phyloP scores from a whole-genome alignment of 2,797 vertebrate species.

The Myiothlypis chrysogaster region DNA sequence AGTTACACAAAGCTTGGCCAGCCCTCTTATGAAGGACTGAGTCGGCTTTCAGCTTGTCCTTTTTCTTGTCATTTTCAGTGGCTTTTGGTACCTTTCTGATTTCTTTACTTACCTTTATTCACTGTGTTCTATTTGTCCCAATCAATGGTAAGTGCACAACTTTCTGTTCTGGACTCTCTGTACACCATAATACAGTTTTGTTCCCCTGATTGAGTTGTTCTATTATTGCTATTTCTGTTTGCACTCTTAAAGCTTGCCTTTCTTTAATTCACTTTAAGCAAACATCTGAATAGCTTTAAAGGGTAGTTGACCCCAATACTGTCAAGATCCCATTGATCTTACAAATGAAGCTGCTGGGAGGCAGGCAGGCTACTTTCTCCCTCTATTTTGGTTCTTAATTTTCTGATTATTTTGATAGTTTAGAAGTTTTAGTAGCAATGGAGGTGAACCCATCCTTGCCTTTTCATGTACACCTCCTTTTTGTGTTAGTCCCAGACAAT shows the following conservation, averaged over 20 bases:
- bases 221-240: neutral
- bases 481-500: slow-evolving; percentile 31
- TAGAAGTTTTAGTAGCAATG: neutral
- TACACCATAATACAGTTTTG: neutral
- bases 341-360: neutral
- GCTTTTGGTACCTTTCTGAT: neutral
- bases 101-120: slow-evolving; percentile 37
- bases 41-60: neutral
- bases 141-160: slow-evolving; percentile 11
- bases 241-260: neutral
- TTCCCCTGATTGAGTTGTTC: slow-evolving; percentile 19
- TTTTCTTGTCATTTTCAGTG: neutral
- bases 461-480: slow-evolving; percentile 1
- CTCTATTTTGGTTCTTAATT: neutral
- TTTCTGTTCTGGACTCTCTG: neutral
- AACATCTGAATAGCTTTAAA: slow-evolving; percentile 9
- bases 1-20: neutral
- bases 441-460: slow-evolving; percentile 21
- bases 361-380: neutral
- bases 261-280: slow-evolving; percentile 39
- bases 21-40: neutral
- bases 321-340: slow-evolving; percentile 21
- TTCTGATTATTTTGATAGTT: slow-evolving; percentile 21
- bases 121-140: neutral
- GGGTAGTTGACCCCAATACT: neutral